Base-by-base conservation (phyloP, 2,797 vertebrate species). In the Acanthis flammea region DNA sequence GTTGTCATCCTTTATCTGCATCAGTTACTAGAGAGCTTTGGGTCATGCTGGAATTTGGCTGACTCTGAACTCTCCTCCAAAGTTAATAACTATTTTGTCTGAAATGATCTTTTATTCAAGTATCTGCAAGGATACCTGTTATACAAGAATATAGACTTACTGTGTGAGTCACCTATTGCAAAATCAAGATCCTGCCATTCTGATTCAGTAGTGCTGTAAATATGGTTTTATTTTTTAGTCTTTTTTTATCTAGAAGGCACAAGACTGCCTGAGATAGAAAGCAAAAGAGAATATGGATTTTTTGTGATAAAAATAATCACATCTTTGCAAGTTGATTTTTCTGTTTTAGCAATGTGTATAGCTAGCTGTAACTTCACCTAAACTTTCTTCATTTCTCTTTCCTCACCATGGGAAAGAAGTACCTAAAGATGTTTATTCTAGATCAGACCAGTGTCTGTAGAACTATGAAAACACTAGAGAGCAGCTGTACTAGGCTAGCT, bases 181-280 rank as follows among this genome's bases (percentile, higher is more conserved):
- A 83, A 87, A 76, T 73, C 45, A 63, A 87, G 83, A 88, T 94
- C 67, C 71, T 92, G 19, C 31, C 72, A 63, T 89, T 95, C 39
- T 76, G 23, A 48, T 85, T 86, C 9, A 3, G 13, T 62, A 82
- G 22, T 33, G 45, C 70, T 93, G 39, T 81, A 78, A 84, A 90
- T 67, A 31, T 24, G 39, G 25, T 16, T 79, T 85, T 60, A 22
- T 67, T 83, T 91, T 93, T 70, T 48, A 47, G 63, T 53, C 23
- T 77, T 84, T 65, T 89, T 85, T 68, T 71, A 57, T 80, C 47
- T 55, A 77, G 57, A 86, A 92, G 39, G 39, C 63, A 70, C 44
- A 19, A 76, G 51, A 80, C 27, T 91, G 18, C 61, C 60, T 75
- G 77, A 87, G 35, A 45, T 57, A 55, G 39, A 90, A 88, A 65